Conservation (phyloP, 2,888 invertebrate genomes). For the Euplagia quadripunctaria region DNA sequence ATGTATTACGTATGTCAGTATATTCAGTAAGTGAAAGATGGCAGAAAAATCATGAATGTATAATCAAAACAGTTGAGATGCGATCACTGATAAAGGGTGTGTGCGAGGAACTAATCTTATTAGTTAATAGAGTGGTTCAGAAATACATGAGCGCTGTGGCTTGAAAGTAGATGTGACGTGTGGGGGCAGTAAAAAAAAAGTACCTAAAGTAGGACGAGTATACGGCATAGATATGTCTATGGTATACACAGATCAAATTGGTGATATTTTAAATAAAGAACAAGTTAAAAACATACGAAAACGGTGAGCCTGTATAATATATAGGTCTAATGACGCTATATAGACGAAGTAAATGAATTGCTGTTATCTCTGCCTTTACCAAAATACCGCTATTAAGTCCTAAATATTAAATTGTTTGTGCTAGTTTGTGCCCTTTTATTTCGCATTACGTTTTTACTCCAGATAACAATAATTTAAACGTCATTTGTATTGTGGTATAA, state of each 20-base stretch:
- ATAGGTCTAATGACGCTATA: too few species aligned
- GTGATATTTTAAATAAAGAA: neutral
- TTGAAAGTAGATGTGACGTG: neutral
- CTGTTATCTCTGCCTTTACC: neutral
- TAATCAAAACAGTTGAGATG: neutral
- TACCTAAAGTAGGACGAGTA: too few species aligned
- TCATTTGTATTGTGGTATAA: neutral
- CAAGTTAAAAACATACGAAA: neutral
- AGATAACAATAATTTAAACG: neutral
- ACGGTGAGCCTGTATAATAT: neutral
- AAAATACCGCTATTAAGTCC: neutral
- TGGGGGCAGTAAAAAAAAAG: neutral
- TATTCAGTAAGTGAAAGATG: neutral
- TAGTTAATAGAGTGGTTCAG: neutral
- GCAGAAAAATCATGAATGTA: neutral
- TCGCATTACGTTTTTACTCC: neutral
- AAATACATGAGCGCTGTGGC: neutral
- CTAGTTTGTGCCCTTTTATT: too few species aligned
- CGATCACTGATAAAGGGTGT: neutral
- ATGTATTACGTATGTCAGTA: neutral
- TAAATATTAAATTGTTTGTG: neutral
- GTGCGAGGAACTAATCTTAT: neutral
- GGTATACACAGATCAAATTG: neutral
- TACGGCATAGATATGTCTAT: too few species aligned
- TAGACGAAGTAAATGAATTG: neutral